phyloP scores from a whole-genome alignment of 2,113 vertebrate species.

The Cynoglossus semilaevis region DNA sequence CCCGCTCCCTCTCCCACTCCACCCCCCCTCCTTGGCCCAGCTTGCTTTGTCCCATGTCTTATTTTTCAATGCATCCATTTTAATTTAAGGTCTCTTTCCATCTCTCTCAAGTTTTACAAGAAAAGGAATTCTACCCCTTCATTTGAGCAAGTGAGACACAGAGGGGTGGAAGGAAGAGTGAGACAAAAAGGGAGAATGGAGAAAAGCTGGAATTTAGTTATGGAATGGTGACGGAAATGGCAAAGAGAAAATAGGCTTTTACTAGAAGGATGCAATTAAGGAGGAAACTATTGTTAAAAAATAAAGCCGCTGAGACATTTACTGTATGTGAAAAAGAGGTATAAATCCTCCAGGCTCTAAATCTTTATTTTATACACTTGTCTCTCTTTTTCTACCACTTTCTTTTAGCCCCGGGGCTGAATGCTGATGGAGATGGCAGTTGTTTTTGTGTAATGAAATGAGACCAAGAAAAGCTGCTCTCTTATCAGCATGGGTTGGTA shows the following conservation, averaged over 20 bases:
- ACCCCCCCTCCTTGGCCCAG: constrained; percentile 26
- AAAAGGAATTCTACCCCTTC: constrained; percentile 56
- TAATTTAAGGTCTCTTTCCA: constrained; percentile 66
- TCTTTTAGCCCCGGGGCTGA: constrained; percentile 43
- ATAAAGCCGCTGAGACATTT: constrained; percentile 68
- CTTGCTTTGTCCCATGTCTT: constrained; percentile 69
- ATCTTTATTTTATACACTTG: constrained; percentile 62
- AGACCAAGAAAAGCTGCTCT: constrained; percentile 49
- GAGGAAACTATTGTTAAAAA: constrained; percentile 54
- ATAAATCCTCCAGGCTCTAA: constrained; percentile 68
- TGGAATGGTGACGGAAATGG: constrained; percentile 67
- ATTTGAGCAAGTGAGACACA: constrained; percentile 50
- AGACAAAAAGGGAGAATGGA: constrained; percentile 67
- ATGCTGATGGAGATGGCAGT: constrained; percentile 38
- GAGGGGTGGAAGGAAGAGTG: constrained; percentile 67
- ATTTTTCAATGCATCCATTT: constrained; percentile 73
- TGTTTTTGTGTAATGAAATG: constrained; percentile 68
- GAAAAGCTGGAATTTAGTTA: constrained; percentile 69
- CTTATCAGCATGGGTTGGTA: constrained; percentile 49
- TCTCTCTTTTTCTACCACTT: constrained; percentile 32
- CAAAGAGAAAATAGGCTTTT: constrained; percentile 51
- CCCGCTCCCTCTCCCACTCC: constrained; percentile 36
- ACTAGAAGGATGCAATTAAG: constrained; percentile 72
- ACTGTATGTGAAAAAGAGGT: constrained; percentile 68
- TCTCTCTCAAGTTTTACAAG: constrained; percentile 51